Evolutionary conservation across 2,888 invertebrate genomes (phyloP), one percentile per base, ranked within the genome.

Genomic region (Amphipyra tragopoginis): DNA sequence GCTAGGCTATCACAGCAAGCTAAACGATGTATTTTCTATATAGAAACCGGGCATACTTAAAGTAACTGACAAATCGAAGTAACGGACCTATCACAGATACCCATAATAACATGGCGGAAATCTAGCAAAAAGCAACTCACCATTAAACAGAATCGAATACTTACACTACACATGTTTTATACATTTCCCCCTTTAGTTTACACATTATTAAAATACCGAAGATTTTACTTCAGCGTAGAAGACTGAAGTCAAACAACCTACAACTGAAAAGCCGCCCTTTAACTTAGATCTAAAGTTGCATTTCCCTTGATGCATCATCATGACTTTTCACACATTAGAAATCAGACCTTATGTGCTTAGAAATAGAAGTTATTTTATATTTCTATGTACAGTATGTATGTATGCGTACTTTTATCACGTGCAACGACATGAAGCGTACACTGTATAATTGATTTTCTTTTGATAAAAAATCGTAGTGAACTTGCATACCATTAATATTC

Each of bases 121-220:
- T 62, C 71, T 58, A 45, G 69, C 60, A 65, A 72, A 64, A 65
- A 72, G 55, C 65, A 63, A 63, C 50, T 54, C 63, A 29, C 61
- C 72, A 65, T 66, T 72, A 66, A 53, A 64, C 57, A 57, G 52
- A 65, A 75, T 65, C 63, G 49, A 70, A 75, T 71, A 64, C 75
- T 62, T 65, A 72, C 49, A 63, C 43, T 64, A 73, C 61, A 64
- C 63, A 69, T 77, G 76, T 80, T 73, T 73, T 63, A 75, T 80
- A 74, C 77, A 80, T 66, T 70, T 72, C 69, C 78, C 72, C 71
- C 65, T 72, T 77, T 63, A 75, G 63, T 82, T 80, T 77, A 77
- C 76, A 82, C 75, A 83, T 82, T 82, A 79, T 82, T 82, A 79
- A 80, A 82, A 82, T 82, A 80, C 80, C 80, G 65, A 69, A 72